Conservation (phyloP, 1,140 invertebrate genomes). For the Caligus rogercresseyi region DNA sequence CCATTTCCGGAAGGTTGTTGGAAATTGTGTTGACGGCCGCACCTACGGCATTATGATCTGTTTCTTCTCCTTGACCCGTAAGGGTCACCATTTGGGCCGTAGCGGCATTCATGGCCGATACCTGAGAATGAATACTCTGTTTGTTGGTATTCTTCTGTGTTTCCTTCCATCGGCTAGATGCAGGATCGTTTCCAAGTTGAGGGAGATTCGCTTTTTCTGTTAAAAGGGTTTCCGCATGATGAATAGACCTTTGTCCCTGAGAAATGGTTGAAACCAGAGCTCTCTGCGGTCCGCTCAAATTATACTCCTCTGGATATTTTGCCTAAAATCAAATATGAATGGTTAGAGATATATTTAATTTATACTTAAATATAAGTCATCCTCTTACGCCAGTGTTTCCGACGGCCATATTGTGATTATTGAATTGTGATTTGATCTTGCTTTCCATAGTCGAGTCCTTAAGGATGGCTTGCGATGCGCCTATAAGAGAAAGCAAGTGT, state of each 20-base stretch:
- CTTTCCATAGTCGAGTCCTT: neutral
- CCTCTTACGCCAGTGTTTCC: neutral
- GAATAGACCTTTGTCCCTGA: conserved; percentile 63
- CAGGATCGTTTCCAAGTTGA: conserved; percentile 57
- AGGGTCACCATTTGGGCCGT: conserved; percentile 73
- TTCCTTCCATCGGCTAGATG: conserved; percentile 54
- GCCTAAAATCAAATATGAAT: conserved; percentile 34
- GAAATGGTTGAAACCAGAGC: conserved; percentile 76
- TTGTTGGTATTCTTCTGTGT: conserved; percentile 84
- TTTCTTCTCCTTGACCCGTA: conserved; percentile 26
- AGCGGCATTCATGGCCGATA: conserved; percentile 96
- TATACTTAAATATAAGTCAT: neutral
- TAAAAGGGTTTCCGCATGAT: conserved; percentile 61
- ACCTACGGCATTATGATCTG: conserved; percentile 81
- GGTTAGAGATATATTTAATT: neutral
- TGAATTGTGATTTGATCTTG: neutral
- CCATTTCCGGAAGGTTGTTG: conserved; percentile 86
- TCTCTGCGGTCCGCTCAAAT: conserved; percentile 69
- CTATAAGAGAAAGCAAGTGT: too few relatives aligned
- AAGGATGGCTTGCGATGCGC: neutral
- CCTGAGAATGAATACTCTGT: conserved; percentile 84
- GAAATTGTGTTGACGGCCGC: conserved; percentile 93
- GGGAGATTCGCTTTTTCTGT: conserved; percentile 52
- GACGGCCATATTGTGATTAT: neutral
- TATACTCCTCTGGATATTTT: conserved; percentile 66